Evolutionary conservation across 2,888 invertebrate genomes (phyloP), one percentile per base, ranked within the genome.

Genomic region (Agonopterix subpropinquella): DNA sequence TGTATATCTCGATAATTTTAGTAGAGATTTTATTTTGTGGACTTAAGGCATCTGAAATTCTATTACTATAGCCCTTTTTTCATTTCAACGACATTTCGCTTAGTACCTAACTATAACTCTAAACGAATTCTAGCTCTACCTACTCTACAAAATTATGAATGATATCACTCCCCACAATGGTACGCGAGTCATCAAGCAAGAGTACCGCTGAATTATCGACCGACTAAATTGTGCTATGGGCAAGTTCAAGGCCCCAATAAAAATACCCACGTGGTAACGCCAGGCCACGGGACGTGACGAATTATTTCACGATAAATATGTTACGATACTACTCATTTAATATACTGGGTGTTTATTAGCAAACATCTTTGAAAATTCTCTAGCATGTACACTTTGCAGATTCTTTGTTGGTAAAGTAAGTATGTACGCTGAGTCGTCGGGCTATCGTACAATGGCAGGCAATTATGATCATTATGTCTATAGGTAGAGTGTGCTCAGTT

Each of bases 221-320:
- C 85, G 78, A 67, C 79, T 70, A 77, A 85, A 83, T 78, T 76
- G 77, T 76, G 28, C 28, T 28, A 28, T 28, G 65, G 70, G 63
- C 79, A 86, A 83, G 87, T 88, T 87, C 87, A 86, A 86, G 87
- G 86, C 68, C 79, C 75, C 76, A 74, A 83, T 84, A 83, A 85
- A 83, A 76, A 70, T 74, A 73, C 2, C 77, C 76, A 70, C 78
- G 76, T 77, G 73, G 63, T 62, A 57, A 61, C 57, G 51, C 58
- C 59, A 63, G 64, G 63, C 68, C 64, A 70, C 68, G 67, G 67
- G 71, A 73, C 73, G 69, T 75, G 67, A 71, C 68, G 70, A 67
- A 69, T 70, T 68, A 69, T 61, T 58, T 51, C 51, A 56, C 62
- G 61, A 60, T 64, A 58, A 58, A 62, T 61, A 57, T 59, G 65